Percentiles rank a stretch among this genome's conserved stretches.
These are phyloP conservation scores for Pristionchus fissidentatus DNA, from an alignment of 2,888 invertebrate species.

Conservation along the genomic window DNA sequence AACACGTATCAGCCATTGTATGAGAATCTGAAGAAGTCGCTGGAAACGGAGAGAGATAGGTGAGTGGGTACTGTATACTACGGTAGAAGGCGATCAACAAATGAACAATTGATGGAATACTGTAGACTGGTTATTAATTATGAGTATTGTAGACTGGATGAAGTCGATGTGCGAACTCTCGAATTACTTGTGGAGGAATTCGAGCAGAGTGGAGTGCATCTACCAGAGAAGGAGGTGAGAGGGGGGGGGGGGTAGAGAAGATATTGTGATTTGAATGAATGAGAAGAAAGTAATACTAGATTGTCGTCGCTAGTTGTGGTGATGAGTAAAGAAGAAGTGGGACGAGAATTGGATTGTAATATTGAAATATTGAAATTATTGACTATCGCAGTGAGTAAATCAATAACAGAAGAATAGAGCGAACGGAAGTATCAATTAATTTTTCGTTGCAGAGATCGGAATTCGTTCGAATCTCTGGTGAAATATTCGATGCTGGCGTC, in stretches of 20 bases:
- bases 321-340: neutral
- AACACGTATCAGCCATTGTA: slow-evolving; percentile 92
- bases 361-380: no score
- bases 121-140: slow-evolving; percentile 18
- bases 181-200: slow-evolving; percentile 94
- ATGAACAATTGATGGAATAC: neutral
- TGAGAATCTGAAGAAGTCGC: slow-evolving; percentile 83
- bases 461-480: slow-evolving; percentile 90
- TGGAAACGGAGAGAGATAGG: slow-evolving; percentile 81
- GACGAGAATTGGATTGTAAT: neutral
- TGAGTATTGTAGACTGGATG: slow-evolving; percentile 67
- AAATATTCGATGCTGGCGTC: slow-evolving; percentile 81
- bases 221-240: slow-evolving; percentile 83
- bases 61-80: neutral
- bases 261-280: no score
- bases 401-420: neutral
- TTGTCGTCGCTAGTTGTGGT: neutral
- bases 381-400: no score
- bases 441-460: slow-evolving; percentile 75
- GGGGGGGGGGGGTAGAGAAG: neutral
- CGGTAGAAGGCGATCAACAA: neutral
- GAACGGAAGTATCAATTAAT: no score
- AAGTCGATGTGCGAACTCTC: slow-evolving; percentile 88
- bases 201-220: slow-evolving; percentile 96
- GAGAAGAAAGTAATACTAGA: no score